These are phyloP conservation scores for Drosophila meridiana DNA, from an alignment of 2,888 invertebrate genomes.

Conservation along the genomic window DNA sequence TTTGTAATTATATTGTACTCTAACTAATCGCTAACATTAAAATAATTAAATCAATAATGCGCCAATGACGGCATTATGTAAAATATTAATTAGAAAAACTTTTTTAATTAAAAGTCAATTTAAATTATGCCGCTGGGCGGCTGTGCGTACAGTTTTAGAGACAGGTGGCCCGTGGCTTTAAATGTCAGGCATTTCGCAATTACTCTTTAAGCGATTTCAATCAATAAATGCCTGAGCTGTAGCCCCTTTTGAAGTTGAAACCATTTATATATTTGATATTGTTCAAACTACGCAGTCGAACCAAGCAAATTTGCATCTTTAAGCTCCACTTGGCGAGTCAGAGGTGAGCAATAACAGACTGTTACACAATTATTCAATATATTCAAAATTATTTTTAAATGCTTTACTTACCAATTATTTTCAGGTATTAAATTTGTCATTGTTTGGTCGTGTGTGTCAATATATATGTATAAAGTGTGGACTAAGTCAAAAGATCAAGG, in stretches of 20 bases:
- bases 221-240: background rate
- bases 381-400: background rate
- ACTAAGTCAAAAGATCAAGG: too few species aligned
- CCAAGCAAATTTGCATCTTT: background rate
- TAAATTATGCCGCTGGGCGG: background rate
- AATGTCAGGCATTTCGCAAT: background rate
- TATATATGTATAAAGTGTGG: too few species aligned
- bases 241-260: background rate
- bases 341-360: background rate
- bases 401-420: background rate
- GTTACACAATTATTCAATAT: background rate
- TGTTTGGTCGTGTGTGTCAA: too few species aligned
- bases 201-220: background rate
- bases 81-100: background rate
- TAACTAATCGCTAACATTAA: background rate
- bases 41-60: background rate
- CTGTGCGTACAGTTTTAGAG: background rate
- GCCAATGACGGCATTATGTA: background rate
- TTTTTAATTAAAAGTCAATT: constrained; percentile 2
- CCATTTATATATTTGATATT: background rate
- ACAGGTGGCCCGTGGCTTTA: constrained; percentile 7
- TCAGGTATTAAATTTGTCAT: background rate
- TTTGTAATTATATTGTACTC: background rate
- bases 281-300: background rate
- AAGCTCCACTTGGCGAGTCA: background rate